phyloP scores from a whole-genome alignment of 2,888 invertebrate genomes.

The Mamestra brassicae region DNA sequence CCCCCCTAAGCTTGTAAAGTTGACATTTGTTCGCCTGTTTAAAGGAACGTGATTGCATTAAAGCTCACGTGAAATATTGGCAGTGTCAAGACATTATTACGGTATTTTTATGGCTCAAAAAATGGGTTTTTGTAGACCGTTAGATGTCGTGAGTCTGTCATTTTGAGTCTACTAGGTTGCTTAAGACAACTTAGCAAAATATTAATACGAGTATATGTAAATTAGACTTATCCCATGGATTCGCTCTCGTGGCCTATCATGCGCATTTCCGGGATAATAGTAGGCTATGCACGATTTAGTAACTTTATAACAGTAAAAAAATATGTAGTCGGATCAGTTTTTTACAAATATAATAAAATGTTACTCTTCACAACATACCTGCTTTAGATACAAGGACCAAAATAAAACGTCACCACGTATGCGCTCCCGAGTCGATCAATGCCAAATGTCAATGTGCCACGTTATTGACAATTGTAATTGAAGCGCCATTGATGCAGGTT shows the following conservation, averaged over 20 bases:
- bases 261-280: neutral
- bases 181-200: neutral
- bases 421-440: neutral
- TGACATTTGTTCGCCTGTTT: constrained; percentile 69
- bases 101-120: constrained; percentile 46
- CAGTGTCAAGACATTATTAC: constrained; percentile 42
- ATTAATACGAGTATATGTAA: too few species aligned
- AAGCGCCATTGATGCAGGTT: too few species aligned
- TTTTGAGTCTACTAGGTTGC: constrained; percentile 2
- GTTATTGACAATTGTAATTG: too few species aligned
- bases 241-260: neutral
- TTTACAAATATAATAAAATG: too few species aligned
- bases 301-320: neutral
- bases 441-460: too few species aligned
- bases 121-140: constrained; percentile 31
- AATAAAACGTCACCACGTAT: neutral
- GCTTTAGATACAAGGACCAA: neutral
- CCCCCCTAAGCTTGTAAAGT: constrained; percentile 70
- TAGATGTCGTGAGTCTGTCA: constrained; percentile 31
- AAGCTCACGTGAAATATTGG: constrained; percentile 55
- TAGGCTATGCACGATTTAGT: neutral
- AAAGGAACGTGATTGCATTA: constrained; percentile 52
- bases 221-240: neutral
- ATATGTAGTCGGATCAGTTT: neutral
- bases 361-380: neutral